A percentile compares a stretch with the other conserved stretches of the same genome.
Conservation (phyloP, 2,113 vertebrate genomes). For the Pluvialis apricaria region DNA sequence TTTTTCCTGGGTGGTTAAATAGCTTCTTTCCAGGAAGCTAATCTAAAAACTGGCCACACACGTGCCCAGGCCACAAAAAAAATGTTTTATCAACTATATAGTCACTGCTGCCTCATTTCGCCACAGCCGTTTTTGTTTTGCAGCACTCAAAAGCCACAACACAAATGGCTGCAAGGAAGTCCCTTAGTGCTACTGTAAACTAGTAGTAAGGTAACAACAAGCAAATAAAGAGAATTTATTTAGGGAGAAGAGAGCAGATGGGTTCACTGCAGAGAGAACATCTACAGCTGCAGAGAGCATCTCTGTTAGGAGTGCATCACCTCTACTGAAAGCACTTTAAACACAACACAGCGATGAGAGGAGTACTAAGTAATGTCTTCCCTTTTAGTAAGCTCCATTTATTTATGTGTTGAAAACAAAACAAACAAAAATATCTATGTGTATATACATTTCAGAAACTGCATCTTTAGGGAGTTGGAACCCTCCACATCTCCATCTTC, state of each 20-base stretch:
- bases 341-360: not conserved
- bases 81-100: not conserved
- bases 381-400: not conserved
- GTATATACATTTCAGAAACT: not conserved
- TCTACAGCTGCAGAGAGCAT: not conserved
- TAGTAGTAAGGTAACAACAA: not conserved
- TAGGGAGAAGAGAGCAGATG: not conserved
- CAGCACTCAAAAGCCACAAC: not conserved
- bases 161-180: not conserved
- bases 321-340: not conserved
- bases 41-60: not conserved
- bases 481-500: fast-evolving
- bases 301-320: not conserved
- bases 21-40: not conserved
- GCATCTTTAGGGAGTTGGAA: not conserved
- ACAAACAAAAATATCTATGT: not conserved
- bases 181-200: not conserved
- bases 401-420: not conserved
- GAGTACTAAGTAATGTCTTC: not conserved
- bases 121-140: not conserved
- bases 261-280: not conserved
- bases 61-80: not conserved
- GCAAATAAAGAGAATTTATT: not conserved
- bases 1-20: not conserved
- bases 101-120: not conserved